Evolutionary conservation across 2,113 vertebrate species (phyloP).

Genomic region (Galbula dea): DNA sequence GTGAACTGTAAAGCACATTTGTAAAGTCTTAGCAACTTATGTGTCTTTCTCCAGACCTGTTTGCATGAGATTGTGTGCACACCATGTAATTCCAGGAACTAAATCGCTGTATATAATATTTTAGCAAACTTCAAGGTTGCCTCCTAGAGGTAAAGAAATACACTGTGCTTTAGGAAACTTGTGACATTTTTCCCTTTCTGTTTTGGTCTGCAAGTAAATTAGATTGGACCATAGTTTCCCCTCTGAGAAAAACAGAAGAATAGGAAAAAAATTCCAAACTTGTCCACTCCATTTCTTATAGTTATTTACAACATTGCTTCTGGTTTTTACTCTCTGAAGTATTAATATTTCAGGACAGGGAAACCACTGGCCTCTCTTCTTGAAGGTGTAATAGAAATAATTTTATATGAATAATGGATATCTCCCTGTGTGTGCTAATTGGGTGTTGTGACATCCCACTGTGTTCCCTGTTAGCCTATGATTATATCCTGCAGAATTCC

Average conservation of each 20-base stretch:
- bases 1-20: neutral
- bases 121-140: neutral
- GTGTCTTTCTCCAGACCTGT: neutral
- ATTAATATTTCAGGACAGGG: neutral
- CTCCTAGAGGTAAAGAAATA: neutral
- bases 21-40: neutral
- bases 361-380: neutral
- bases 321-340: neutral
- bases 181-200: neutral
- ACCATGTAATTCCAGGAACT: neutral
- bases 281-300: neutral
- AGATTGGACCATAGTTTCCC: neutral
- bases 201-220: neutral
- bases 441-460: neutral
- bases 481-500: constrained; percentile 21
- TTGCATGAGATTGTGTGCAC: neutral
- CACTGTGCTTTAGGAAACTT: neutral
- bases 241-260: neutral
- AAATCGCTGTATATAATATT: neutral
- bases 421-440: neutral
- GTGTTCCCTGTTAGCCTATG: neutral
- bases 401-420: neutral
- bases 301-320: neutral
- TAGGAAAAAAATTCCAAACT: neutral
- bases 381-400: neutral